These are phyloP conservation scores for Centropus bengalensis DNA, from an alignment of 2,113 vertebrate genomes.

Conservation along the genomic window DNA sequence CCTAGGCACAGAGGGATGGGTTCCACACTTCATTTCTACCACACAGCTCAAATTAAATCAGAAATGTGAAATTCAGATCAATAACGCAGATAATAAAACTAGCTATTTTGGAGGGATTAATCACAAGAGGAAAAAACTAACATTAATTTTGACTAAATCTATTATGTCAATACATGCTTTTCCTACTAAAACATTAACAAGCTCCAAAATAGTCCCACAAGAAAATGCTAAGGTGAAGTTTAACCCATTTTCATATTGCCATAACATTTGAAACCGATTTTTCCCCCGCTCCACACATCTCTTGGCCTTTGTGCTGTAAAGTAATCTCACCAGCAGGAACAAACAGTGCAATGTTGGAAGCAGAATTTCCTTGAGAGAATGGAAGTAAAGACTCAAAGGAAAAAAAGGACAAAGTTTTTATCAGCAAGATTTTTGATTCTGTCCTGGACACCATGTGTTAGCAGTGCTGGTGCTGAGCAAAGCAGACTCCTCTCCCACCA, in stretches of 20 bases:
- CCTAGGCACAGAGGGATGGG: background rate
- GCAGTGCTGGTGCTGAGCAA: background rate
- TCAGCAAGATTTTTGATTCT: background rate
- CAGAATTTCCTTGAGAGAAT: background rate
- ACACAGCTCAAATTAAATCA: background rate
- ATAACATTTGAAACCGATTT: background rate
- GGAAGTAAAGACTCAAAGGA: background rate
- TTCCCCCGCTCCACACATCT: background rate
- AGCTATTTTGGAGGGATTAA: background rate
- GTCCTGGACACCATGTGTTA: fast-evolving
- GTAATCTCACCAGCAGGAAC: background rate
- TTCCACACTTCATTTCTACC: background rate
- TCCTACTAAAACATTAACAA: background rate
- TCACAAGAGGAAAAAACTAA: background rate
- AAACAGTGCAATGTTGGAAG: background rate
- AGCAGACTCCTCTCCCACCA: background rate
- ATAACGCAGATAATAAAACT: background rate
- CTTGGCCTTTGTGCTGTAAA: background rate
- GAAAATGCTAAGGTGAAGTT: background rate
- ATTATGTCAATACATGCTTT: background rate
- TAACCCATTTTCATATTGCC: background rate
- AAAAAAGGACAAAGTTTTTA: background rate
- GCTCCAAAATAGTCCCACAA: background rate
- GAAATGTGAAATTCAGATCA: background rate
- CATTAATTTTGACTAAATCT: background rate